phyloP scores from a whole-genome alignment of 2,888 invertebrate genomes.

The Drosophila hamatofila region DNA sequence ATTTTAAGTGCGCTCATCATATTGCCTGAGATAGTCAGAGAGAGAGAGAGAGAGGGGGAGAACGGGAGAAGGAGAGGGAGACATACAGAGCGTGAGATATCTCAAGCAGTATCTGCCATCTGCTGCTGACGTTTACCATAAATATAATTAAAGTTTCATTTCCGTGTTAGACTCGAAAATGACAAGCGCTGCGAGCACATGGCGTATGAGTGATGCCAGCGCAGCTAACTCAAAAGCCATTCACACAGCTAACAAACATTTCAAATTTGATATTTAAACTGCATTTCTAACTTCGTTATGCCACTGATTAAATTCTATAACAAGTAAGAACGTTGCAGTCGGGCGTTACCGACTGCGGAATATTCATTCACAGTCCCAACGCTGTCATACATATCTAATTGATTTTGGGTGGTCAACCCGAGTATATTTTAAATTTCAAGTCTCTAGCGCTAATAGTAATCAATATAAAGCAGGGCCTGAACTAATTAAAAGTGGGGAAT shows the following conservation, averaged over 20 bases:
- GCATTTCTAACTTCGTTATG: background rate
- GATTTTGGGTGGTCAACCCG: too few species aligned
- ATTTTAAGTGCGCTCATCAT: slow-evolving; percentile 31
- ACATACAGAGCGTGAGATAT: background rate
- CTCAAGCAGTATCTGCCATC: background rate
- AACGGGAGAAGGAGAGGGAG: background rate
- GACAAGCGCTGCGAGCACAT: slow-evolving; percentile 24
- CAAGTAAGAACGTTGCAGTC: too few species aligned
- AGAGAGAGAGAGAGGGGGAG: background rate
- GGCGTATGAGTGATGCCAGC: slow-evolving; percentile 46
- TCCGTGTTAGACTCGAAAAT: slow-evolving; percentile 49
- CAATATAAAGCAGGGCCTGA: too few species aligned
- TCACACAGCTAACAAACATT: slow-evolving; percentile 1
- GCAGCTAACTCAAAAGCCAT: background rate
- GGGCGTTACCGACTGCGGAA: too few species aligned
- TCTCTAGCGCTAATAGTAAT: too few species aligned
- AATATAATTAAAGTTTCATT: slow-evolving; percentile 76
- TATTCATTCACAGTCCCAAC: too few species aligned
- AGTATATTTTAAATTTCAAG: too few species aligned
- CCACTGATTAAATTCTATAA: background rate
- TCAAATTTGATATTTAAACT: background rate
- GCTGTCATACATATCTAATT: too few species aligned
- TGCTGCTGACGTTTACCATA: slow-evolving; percentile 47
- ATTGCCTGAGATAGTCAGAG: background rate
- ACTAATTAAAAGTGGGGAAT: too few species aligned